Conservation (phyloP, 2,888 invertebrate species). For the Scaptomyza flava region DNA sequence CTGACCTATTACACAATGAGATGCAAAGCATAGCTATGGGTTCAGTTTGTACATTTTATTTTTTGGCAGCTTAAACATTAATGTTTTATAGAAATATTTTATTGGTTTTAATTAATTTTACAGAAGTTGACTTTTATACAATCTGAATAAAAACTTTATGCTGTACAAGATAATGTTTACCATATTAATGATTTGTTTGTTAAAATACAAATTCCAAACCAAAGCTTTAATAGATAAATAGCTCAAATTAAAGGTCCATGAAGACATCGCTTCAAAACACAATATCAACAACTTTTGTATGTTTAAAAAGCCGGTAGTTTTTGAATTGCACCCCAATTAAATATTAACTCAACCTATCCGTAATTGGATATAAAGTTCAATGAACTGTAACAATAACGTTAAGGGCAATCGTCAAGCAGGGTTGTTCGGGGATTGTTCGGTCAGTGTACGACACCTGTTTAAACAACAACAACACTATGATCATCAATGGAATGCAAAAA, state of each 20-base stretch:
- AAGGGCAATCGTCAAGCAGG: slow-evolving; percentile 60
- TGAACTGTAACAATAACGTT: slow-evolving; percentile 47
- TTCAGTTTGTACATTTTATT: too few species aligned
- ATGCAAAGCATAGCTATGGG: too few species aligned
- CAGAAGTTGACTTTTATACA: too few species aligned
- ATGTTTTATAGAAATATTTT: too few species aligned
- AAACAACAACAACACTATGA: slow-evolving; percentile 25
- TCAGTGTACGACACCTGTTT: slow-evolving; percentile 30
- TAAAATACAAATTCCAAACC: not conserved
- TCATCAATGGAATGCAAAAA: slow-evolving; percentile 61
- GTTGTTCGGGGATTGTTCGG: slow-evolving; percentile 38
- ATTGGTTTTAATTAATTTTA: too few species aligned
- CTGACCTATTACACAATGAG: not conserved
- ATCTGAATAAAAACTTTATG: too few species aligned
- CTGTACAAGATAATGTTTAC: not conserved
- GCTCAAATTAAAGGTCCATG: not conserved
- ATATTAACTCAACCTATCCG: slow-evolving; percentile 2
- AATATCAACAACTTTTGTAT: slow-evolving; percentile 22
- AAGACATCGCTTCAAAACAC: not conserved
- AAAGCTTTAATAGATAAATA: slow-evolving; percentile 13
- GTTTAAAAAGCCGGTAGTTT: slow-evolving; percentile 13
- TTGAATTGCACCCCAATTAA: slow-evolving; percentile 54
- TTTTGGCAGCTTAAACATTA: too few species aligned
- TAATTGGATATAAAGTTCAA: slow-evolving; percentile 48
- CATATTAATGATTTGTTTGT: not conserved